phyloP scores from a whole-genome alignment of 1,140 invertebrate species.

The Rhyacophila brunnea region DNA sequence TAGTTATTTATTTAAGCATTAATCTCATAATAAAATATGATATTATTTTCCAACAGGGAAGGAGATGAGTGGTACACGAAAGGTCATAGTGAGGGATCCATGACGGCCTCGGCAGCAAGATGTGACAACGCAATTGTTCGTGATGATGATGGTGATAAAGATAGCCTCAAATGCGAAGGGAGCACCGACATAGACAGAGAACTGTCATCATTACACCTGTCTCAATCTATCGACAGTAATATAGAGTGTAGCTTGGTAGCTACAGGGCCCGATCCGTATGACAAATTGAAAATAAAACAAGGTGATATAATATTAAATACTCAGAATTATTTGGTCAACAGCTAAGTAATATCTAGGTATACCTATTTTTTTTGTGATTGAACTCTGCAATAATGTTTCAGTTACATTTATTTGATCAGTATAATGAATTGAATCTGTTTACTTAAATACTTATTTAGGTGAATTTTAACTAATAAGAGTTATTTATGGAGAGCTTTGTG shows the following conservation, averaged over 20 bases:
- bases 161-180: slow-evolving; percentile 36
- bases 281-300: slow-evolving; percentile 54
- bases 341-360: too few species aligned
- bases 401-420: too few species aligned
- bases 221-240: slow-evolving; percentile 51
- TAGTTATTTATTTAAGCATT: too few species aligned
- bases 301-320: too few species aligned
- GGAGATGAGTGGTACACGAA: not conserved
- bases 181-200: slow-evolving; percentile 42
- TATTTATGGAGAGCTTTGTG: too few species aligned
- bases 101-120: slow-evolving; percentile 37
- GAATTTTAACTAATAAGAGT: too few species aligned
- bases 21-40: too few species aligned
- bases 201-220: slow-evolving; percentile 45
- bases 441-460: too few species aligned
- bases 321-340: too few species aligned
- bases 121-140: slow-evolving; percentile 21
- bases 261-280: slow-evolving; percentile 55
- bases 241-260: slow-evolving; percentile 38
- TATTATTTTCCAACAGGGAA: not conserved
- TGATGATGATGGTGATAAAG: slow-evolving; percentile 29
- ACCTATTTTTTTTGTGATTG: too few species aligned
- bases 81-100: slow-evolving; percentile 45
- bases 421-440: too few species aligned
- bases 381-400: too few species aligned